Conservation (phyloP, 2,888 invertebrate genomes). For the Lycocerus yunnanus region DNA sequence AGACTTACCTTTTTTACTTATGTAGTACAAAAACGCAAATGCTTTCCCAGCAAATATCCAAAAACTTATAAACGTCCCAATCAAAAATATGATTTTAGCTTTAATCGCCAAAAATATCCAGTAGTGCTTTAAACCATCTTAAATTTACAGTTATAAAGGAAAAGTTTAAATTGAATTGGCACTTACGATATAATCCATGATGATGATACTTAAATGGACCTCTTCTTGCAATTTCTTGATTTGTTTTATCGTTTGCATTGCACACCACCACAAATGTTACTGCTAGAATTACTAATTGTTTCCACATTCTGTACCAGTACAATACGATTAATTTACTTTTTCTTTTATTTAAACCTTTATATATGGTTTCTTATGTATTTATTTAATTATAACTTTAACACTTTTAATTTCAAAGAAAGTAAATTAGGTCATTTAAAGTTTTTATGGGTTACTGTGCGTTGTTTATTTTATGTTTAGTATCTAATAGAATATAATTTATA, state of each 20-base stretch:
- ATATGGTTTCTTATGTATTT: slow-evolving; percentile 2
- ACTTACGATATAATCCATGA: slow-evolving; percentile 12
- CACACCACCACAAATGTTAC: slow-evolving; percentile 1
- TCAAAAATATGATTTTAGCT: slow-evolving; percentile 47
- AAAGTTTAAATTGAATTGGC: background rate
- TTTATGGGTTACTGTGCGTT: background rate
- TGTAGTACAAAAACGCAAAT: slow-evolving; percentile 42
- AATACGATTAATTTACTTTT: background rate
- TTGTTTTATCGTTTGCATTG: slow-evolving; percentile 5
- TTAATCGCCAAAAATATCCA: slow-evolving; percentile 49
- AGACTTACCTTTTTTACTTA: slow-evolving; percentile 18
- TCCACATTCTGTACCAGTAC: background rate
- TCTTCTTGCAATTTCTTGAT: slow-evolving; percentile 6
- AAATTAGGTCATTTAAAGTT: background rate
- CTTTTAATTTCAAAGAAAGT: slow-evolving; percentile 1
- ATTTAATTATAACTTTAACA: slow-evolving; percentile 7
- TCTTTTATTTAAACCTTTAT: background rate
- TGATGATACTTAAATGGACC: slow-evolving; percentile 12
- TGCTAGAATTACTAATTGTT: slow-evolving; percentile 3
- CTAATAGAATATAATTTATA: background rate
- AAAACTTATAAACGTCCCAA: slow-evolving; percentile 47
- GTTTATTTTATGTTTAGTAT: background rate
- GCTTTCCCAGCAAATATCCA: slow-evolving; percentile 48
- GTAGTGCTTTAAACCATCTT: slow-evolving; percentile 43
- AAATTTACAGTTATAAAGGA: slow-evolving; percentile 26